phyloP scores from a whole-genome alignment of 1,140 invertebrate genomes.

The Trinorchestia longiramus region DNA sequence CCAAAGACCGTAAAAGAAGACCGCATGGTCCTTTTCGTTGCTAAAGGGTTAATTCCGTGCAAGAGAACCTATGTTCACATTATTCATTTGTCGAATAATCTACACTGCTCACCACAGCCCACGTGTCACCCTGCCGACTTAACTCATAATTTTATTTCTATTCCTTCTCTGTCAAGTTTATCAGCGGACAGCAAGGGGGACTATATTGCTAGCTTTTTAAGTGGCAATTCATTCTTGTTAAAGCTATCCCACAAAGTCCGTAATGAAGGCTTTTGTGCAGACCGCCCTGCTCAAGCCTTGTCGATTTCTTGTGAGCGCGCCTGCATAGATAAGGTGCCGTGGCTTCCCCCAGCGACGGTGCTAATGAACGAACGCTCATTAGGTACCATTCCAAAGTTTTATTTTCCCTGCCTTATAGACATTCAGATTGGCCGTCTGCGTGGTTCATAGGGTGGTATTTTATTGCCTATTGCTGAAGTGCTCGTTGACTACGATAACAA shows the following conservation, averaged over 20 bases:
- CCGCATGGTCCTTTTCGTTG: too few relatives aligned
- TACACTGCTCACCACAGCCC: background rate
- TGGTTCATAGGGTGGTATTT: background rate
- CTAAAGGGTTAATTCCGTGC: background rate
- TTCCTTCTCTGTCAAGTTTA: background rate
- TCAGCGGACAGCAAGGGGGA: background rate
- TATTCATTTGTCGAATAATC: background rate
- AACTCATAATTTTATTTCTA: background rate
- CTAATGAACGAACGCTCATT: conserved; percentile 35
- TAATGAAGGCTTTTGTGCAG: conserved; percentile 47
- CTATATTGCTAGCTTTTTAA: conserved; percentile 17
- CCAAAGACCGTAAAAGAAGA: too few relatives aligned
- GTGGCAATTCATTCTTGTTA: conserved; percentile 43
- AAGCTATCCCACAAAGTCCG: background rate
- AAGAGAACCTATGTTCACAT: background rate
- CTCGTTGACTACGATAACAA: background rate
- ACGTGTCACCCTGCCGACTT: background rate
- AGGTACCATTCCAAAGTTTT: background rate
- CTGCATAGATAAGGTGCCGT: background rate
- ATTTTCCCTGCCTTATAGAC: background rate
- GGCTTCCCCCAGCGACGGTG: background rate
- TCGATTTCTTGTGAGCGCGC: conserved; percentile 28
- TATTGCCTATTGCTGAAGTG: background rate
- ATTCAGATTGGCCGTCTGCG: background rate
- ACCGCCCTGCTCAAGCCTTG: background rate